phyloP scores from a whole-genome alignment of 2,797 vertebrate species.

The Ctenosaura bakeri region DNA sequence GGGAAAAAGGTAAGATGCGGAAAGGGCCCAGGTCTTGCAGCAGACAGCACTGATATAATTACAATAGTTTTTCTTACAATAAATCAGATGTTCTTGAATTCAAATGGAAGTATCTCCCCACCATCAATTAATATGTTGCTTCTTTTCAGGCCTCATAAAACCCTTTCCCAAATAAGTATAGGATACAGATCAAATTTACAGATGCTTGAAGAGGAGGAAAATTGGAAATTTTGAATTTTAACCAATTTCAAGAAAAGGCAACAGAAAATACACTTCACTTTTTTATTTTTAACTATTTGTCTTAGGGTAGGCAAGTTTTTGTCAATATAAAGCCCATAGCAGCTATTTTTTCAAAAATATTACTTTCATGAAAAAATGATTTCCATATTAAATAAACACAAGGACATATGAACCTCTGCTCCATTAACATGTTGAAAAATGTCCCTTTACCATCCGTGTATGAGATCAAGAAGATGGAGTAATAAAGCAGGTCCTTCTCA shows the following conservation, averaged over 20 bases:
- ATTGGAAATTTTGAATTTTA: constrained; percentile 25
- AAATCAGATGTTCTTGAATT: constrained; percentile 77
- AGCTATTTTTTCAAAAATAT: constrained; percentile 37
- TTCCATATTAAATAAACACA: background rate
- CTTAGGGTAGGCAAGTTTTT: constrained; percentile 11
- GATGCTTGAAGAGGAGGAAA: constrained; percentile 53
- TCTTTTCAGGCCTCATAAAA: constrained; percentile 75
- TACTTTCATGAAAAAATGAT: background rate
- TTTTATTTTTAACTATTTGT: constrained; percentile 28
- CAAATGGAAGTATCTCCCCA: constrained; percentile 68
- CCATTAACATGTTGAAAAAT: background rate
- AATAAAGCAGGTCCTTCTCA: background rate
- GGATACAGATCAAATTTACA: constrained; percentile 70
- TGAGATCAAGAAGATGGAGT: background rate
- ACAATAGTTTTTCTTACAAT: constrained; percentile 77
- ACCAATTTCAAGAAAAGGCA: constrained; percentile 49
- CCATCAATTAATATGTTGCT: constrained; percentile 68
- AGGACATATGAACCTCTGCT: background rate
- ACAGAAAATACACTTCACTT: constrained; percentile 41
- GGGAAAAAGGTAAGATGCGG: no score
- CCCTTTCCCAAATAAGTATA: constrained; percentile 60
- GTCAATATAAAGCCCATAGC: no score
- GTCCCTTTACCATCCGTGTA: background rate
- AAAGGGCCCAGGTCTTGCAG: constrained; percentile 75
- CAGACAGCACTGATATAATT: constrained; percentile 76